Evolutionary conservation across 2,888 invertebrate genomes (phyloP).

Genomic region (Polyommatus icarus): DNA sequence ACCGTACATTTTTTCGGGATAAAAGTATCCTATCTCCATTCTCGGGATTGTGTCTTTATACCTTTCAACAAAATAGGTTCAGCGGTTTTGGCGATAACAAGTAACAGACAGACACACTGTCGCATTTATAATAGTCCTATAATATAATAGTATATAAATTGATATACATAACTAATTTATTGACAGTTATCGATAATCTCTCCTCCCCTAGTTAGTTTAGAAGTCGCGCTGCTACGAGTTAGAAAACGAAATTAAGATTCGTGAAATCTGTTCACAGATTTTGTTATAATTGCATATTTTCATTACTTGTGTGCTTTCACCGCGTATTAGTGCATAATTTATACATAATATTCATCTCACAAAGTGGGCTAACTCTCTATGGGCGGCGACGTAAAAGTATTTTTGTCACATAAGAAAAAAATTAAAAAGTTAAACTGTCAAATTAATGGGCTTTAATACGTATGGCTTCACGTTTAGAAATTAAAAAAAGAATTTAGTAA

Average conservation of each 20-base stretch:
- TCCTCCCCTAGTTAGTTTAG: background rate
- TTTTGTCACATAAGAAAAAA: background rate
- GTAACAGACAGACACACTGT: no score
- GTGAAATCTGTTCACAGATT: constrained; percentile 22
- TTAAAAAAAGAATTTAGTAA: no score
- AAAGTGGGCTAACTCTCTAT: constrained; percentile 27
- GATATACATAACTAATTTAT: background rate
- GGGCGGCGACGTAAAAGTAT: constrained; percentile 5
- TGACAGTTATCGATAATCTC: background rate
- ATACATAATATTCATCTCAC: constrained; percentile 21
- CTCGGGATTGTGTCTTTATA: no score
- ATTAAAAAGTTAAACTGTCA: background rate
- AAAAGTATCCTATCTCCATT: no score
- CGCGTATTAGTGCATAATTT: constrained; percentile 18
- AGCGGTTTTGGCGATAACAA: no score
- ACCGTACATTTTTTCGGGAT: no score
- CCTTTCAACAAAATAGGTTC: no score
- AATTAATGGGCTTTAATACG: background rate
- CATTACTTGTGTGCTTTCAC: constrained; percentile 27
- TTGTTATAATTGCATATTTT: constrained; percentile 25
- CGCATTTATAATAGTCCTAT: background rate
- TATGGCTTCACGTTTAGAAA: background rate
- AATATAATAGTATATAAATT: no score
- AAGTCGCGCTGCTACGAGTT: background rate
- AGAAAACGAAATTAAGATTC: constrained; percentile 18